Percentiles rank a stretch among this genome's conserved stretches.
phyloP scores from a whole-genome alignment of 2,888 invertebrate species.

The Rhogogaster chlorosoma region DNA sequence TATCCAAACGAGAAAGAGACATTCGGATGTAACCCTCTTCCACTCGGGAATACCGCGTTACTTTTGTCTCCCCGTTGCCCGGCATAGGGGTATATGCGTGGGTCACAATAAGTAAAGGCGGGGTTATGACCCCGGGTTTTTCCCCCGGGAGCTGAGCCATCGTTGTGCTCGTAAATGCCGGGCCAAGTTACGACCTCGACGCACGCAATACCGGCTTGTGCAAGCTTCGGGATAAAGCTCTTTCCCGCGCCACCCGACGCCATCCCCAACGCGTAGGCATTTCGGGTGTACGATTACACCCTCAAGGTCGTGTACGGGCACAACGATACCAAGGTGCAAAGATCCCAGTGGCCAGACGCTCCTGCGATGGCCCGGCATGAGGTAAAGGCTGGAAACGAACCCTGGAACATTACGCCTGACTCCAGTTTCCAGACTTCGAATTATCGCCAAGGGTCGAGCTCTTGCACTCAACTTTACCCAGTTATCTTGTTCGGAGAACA shows the following conservation, averaged over 20 bases:
- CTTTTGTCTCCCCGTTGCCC: background rate
- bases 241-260: background rate
- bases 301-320: background rate
- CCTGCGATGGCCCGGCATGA: background rate
- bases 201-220: slow-evolving; percentile 30
- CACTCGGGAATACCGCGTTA: background rate
- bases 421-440: background rate
- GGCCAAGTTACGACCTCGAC: slow-evolving; percentile 59
- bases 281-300: slow-evolving; percentile 1
- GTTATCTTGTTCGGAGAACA: background rate
- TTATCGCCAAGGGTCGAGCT: background rate
- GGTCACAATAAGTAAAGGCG: slow-evolving; percentile 53
- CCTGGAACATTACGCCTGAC: background rate
- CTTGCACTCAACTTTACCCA: background rate
- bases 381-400: slow-evolving; percentile 11
- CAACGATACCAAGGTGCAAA: slow-evolving; percentile 9
- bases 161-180: slow-evolving; percentile 60
- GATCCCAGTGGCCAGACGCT: background rate
- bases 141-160: slow-evolving; percentile 55
- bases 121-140: slow-evolving; percentile 55
- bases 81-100: slow-evolving; percentile 30
- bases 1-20: background rate
- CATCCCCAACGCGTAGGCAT: background rate
- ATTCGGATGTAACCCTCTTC: slow-evolving; percentile 10
- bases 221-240: slow-evolving; percentile 41